Percentiles rank a stretch among this genome's conserved stretches.
These are phyloP conservation scores for Cyprinella venusta DNA, from an alignment of 2,797 vertebrate genomes.

Conservation along the genomic window DNA sequence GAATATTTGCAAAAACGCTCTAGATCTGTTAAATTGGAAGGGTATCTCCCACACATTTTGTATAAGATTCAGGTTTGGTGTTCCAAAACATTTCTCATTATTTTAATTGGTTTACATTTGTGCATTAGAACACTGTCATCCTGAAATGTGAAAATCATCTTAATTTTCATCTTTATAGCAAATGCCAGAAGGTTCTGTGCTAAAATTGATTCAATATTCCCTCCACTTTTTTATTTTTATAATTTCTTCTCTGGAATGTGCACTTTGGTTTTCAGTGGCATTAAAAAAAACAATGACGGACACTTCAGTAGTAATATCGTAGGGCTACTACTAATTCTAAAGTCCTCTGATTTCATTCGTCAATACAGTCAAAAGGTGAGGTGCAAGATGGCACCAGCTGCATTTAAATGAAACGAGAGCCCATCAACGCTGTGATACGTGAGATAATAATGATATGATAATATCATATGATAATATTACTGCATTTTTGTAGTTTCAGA, in stretches of 20 bases:
- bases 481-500: neutral
- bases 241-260: neutral
- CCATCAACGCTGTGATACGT: accelerated
- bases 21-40: neutral
- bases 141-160: too few relatives aligned
- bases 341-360: neutral
- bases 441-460: too few relatives aligned
- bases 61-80: neutral
- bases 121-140: too few relatives aligned
- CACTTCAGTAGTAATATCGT: neutral
- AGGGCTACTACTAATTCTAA: neutral
- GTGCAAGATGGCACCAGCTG: neutral
- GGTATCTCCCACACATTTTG: neutral
- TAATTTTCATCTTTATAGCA: neutral
- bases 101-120: neutral
- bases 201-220: neutral
- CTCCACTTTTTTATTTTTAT: neutral
- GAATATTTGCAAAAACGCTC: neutral
- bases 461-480: too few relatives aligned
- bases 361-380: neutral
- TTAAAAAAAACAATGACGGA: neutral
- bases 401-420: neutral
- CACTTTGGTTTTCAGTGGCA: neutral
- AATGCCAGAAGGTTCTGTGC: neutral
- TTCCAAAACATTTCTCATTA: neutral